A percentile compares a stretch with the other conserved stretches of the same genome.
These are phyloP conservation scores for Diachrysia chrysitis DNA, from an alignment of 2,888 invertebrate genomes.

Conservation along the genomic window DNA sequence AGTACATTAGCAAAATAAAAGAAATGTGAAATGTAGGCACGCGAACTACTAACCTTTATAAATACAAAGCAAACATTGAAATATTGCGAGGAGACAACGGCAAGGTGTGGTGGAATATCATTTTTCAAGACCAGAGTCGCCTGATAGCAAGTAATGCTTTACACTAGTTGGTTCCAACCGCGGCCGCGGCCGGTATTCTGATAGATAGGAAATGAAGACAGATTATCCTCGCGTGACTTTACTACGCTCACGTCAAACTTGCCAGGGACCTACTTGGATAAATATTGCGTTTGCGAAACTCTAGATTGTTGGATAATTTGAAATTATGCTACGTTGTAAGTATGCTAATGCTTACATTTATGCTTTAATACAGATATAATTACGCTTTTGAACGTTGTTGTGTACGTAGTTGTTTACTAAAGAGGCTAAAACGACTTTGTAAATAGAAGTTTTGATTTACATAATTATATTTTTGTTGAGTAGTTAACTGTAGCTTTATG, in stretches of 20 bases:
- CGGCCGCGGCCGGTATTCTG: conserved; percentile 77
- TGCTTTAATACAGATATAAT: conserved; percentile 32
- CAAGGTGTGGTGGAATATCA: conserved; percentile 87
- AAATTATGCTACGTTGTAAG: conserved; percentile 28
- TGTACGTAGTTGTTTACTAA: conserved; percentile 7
- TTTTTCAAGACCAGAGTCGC: conserved; percentile 85
- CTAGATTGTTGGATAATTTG: conserved; percentile 32
- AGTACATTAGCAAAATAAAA: conserved; percentile 74
- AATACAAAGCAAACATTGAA: conserved; percentile 80
- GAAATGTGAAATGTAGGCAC: conserved; percentile 73
- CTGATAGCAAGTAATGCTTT: conserved; percentile 86
- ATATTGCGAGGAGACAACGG: conserved; percentile 78
- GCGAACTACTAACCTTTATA: conserved; percentile 83
- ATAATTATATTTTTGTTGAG: neutral
- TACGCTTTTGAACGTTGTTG: conserved; percentile 21
- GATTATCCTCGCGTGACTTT: conserved; percentile 87
- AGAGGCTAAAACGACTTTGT: neutral
- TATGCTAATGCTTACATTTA: conserved; percentile 34
- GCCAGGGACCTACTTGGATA: conserved; percentile 64
- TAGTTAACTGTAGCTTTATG: neutral
- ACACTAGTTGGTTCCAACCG: conserved; percentile 71
- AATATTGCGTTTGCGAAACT: conserved; percentile 68
- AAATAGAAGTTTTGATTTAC: neutral
- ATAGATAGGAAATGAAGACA: conserved; percentile 89
- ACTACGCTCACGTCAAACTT: conserved; percentile 69